Conservation (phyloP, 1,140 invertebrate species). For the Diprion similis region DNA sequence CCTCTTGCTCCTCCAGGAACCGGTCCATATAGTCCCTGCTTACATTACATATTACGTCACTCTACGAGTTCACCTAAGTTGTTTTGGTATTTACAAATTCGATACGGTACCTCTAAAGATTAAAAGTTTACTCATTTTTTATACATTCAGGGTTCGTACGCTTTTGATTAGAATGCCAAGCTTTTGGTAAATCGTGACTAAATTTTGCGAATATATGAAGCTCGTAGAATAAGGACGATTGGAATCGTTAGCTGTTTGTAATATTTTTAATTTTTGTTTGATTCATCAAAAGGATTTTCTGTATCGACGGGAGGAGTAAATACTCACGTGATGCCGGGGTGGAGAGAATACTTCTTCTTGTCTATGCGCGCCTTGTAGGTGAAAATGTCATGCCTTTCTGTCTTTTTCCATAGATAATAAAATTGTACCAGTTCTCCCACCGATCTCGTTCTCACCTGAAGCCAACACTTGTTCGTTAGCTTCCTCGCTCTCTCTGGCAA, state of each 20-base stretch:
- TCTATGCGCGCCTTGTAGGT: slow-evolving; percentile 77
- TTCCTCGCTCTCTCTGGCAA: background rate
- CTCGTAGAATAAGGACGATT: too few relatives aligned
- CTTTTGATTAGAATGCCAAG: too few relatives aligned
- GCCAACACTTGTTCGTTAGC: slow-evolving; percentile 12
- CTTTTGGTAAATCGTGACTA: too few relatives aligned
- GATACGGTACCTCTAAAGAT: too few relatives aligned
- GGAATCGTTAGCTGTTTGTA: too few relatives aligned
- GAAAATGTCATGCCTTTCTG: slow-evolving; percentile 93
- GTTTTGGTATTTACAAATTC: too few relatives aligned
- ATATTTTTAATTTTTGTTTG: too few relatives aligned
- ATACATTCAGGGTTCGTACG: too few relatives aligned
- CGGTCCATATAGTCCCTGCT: slow-evolving; percentile 78
- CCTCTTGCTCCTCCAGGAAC: slow-evolving; percentile 76
- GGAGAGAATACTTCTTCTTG: slow-evolving; percentile 80
- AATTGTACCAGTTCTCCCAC: slow-evolving; percentile 97
- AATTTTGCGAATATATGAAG: too few relatives aligned
- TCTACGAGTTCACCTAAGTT: background rate
- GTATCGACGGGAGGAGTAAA: slow-evolving; percentile 45
- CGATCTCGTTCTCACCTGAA: slow-evolving; percentile 86
- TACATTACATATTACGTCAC: slow-evolving; percentile 24
- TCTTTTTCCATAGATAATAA: slow-evolving; percentile 99
- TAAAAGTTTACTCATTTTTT: too few relatives aligned
- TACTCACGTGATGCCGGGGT: slow-evolving; percentile 74
- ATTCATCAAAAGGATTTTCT: too few relatives aligned